phyloP scores from a whole-genome alignment of 2,888 invertebrate species.

The Theretra japonica region DNA sequence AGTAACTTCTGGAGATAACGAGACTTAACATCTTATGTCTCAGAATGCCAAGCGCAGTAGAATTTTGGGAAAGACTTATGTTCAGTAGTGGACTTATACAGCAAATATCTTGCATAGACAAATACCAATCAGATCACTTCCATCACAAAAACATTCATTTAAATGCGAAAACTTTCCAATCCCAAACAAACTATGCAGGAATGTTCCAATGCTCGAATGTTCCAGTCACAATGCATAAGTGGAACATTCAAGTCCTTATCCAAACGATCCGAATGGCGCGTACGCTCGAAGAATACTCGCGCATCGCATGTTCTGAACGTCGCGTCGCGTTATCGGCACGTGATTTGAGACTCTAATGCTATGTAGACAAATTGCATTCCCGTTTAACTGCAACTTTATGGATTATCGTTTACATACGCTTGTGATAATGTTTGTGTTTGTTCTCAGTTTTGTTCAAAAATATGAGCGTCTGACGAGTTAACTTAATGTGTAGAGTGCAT shows the following conservation, averaged over 20 bases:
- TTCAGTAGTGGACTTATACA: too few relatives aligned
- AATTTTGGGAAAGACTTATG: too few relatives aligned
- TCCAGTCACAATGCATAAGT: conserved; percentile 14
- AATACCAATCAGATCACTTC: not conserved
- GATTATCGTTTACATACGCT: conserved; percentile 36
- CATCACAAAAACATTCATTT: not conserved
- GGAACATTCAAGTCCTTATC: conserved; percentile 20
- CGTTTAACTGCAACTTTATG: conserved; percentile 10
- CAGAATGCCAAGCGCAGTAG: too few relatives aligned
- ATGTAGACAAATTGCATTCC: conserved; percentile 18
- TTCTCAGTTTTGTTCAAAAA: not conserved
- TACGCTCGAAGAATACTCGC: conserved; percentile 12
- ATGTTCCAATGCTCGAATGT: conserved; percentile 15
- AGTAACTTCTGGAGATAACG: too few relatives aligned
- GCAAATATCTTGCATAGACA: not conserved
- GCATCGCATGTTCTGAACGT: not conserved
- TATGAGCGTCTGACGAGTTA: not conserved
- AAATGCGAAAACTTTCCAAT: conserved; percentile 17
- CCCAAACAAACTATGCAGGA: conserved; percentile 3
- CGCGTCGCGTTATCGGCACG: conserved; percentile 29
- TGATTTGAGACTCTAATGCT: conserved; percentile 27
- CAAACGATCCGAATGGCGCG: conserved; percentile 14
- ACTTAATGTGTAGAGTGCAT: too few relatives aligned
- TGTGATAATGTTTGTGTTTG: not conserved
- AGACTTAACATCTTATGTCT: too few relatives aligned